Conservation (phyloP, 2,888 invertebrate genomes). For the Pristionchus fissidentatus region DNA sequence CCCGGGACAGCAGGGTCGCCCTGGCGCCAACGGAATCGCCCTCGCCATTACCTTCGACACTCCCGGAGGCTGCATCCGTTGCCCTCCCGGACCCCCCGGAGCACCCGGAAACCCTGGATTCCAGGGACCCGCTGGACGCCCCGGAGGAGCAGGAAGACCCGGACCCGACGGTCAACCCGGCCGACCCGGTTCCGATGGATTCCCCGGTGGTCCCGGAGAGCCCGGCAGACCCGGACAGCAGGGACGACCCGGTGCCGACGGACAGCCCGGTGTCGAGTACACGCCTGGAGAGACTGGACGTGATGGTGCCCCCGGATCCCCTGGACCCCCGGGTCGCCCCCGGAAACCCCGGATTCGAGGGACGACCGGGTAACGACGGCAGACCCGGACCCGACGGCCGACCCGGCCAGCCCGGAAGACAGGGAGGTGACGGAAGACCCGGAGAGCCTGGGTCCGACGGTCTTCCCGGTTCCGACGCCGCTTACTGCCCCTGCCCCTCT, state of each 20-base stretch:
- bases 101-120: conserved; percentile 57
- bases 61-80: conserved; percentile 53
- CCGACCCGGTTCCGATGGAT: conserved; percentile 51
- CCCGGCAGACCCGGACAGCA: conserved; percentile 57
- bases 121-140: conserved; percentile 60
- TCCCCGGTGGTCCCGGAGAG: conserved; percentile 56
- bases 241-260: conserved; percentile 61
- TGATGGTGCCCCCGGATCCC: conserved; percentile 38
- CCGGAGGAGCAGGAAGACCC: conserved; percentile 59
- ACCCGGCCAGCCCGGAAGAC: conserved; percentile 26
- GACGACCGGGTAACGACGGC: conserved; percentile 47
- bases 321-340: conserved; percentile 46
- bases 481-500: conserved; percentile 47
- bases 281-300: conserved; percentile 43
- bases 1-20: conserved; percentile 45
- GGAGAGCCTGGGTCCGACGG: conserved; percentile 46
- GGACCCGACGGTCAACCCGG: conserved; percentile 61
- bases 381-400: conserved; percentile 27
- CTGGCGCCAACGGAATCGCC: conserved; percentile 48
- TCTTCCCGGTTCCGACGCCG: conserved; percentile 43
- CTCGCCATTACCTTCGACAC: conserved; percentile 48
- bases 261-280: conserved; percentile 49
- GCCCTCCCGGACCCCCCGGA: conserved; percentile 56
- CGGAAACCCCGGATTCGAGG: conserved; percentile 44
- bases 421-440: background rate